Base-by-base conservation (phyloP, 2,113 vertebrate genomes). In the Meles meles region DNA sequence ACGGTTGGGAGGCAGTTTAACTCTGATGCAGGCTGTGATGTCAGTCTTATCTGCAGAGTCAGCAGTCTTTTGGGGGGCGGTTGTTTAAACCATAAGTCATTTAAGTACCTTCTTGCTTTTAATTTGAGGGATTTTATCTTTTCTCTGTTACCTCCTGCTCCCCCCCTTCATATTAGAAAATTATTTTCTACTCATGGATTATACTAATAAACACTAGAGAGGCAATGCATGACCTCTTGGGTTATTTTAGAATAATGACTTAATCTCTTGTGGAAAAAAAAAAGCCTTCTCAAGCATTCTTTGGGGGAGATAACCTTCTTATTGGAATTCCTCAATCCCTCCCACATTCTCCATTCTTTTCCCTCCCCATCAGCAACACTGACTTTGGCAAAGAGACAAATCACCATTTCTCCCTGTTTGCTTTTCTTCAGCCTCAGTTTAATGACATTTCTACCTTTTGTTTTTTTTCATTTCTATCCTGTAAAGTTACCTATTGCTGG, bases 281-380 rank as follows among this genome's bases (percentile, higher is more conserved):
- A 55, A 18, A 31, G 5, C 59, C 86, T 82, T 87, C 55, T 65
- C 82, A 69, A 67, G 83, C 86, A 94, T 93, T 96, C 87, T 97
- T 95, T 34, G 47, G 42, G 72, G 84, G 57, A 90, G 88, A 90
- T 76, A 96, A 77, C 90, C 71, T 95, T 92, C 83, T 95, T 76
- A 95, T 31, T 93, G 61, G 47, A 93, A 86, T 96, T 96, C 82
- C 93, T 95, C 85, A 67, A 6, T 88, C 15, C 71, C 79, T 88
- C 94, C 81, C 71, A 37, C 80, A 90, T 93, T 71, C 71, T 17
- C 34, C 4, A 47, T 57, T 55, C 57, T 59, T 59, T 85, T 81
- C 29, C 72, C 44, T 90, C 39, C 61, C 31, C 29, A 34, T 67
- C 12, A 94, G 86, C 61, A 87, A 31, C n/a, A 44, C 27, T 92